These are phyloP conservation scores for Esox niger DNA, from an alignment of 2,113 vertebrate species.

Conservation along the genomic window DNA sequence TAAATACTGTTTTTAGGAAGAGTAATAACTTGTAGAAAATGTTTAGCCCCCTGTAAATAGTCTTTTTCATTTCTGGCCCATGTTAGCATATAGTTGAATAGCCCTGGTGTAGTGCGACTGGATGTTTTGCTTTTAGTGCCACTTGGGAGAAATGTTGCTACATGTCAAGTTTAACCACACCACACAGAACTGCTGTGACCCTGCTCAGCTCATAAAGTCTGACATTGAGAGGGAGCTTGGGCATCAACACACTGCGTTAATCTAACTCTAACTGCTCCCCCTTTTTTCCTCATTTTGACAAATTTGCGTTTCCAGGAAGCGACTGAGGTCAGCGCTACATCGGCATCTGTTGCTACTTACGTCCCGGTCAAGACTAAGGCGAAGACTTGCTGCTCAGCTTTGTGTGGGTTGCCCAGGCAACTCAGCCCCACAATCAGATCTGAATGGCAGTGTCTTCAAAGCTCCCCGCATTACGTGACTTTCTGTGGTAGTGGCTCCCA, in stretches of 20 bases:
- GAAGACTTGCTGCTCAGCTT: slow-evolving; percentile 50
- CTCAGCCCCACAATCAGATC: slow-evolving; percentile 70
- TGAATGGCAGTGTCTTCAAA: slow-evolving; percentile 66
- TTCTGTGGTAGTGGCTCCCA: not conserved
- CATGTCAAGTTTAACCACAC: not conserved
- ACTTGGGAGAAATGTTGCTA: slow-evolving; percentile 14
- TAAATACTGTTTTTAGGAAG: too few relatives aligned
- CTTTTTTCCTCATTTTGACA: slow-evolving; percentile 87
- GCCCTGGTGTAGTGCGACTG: not conserved
- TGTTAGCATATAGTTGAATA: too few relatives aligned
- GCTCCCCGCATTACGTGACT: not conserved
- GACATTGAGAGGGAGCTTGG: slow-evolving; percentile 40
- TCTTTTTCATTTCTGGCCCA: too few relatives aligned
- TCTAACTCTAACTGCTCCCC: slow-evolving; percentile 74
- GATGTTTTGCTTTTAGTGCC: not conserved
- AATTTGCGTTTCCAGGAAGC: slow-evolving; percentile 92
- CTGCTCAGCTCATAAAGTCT: slow-evolving; percentile 38
- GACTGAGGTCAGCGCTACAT: slow-evolving; percentile 87
- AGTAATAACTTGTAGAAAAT: too few relatives aligned
- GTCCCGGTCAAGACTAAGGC: slow-evolving; percentile 55
- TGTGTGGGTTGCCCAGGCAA: slow-evolving; percentile 77
- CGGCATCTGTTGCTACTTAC: slow-evolving; percentile 93
- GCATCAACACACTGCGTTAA: slow-evolving; percentile 69
- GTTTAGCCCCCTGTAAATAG: too few relatives aligned
- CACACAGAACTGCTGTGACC: slow-evolving; percentile 15